Evolutionary conservation across 1,140 invertebrate genomes (phyloP).

Genomic region (Ganaspis sp.): DNA sequence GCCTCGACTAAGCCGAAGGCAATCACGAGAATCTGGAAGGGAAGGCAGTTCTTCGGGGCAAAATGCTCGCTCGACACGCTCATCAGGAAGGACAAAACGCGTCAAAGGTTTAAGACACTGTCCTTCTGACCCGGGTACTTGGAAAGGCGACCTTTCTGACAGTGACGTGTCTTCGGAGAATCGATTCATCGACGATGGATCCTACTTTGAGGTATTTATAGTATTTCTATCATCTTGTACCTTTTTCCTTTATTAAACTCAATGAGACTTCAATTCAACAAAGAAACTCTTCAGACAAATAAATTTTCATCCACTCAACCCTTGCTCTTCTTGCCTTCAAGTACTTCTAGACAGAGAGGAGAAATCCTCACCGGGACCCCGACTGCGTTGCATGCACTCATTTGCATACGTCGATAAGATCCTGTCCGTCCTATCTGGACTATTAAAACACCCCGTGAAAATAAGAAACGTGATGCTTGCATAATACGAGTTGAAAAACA

Average conservation of each 20-base stretch:
- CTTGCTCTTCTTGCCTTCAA: neutral
- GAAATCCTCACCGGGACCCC: neutral
- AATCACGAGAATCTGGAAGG: conserved; percentile 66
- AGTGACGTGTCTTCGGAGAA: conserved; percentile 72
- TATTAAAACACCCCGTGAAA: neutral
- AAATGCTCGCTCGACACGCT: conserved; percentile 52
- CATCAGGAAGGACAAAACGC: conserved; percentile 54
- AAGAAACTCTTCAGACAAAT: too few relatives aligned
- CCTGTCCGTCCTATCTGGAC: neutral
- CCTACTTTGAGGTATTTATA: conserved; percentile 75
- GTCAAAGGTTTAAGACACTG: conserved; percentile 38
- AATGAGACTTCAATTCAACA: neutral
- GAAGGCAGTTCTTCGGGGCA: conserved; percentile 57
- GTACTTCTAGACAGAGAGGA: neutral
- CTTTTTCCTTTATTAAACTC: neutral
- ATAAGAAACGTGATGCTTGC: neutral
- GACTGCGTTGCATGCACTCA: conserved; percentile 15
- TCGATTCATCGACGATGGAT: conserved; percentile 71
- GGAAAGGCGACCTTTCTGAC: conserved; percentile 65
- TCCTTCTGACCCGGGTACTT: conserved; percentile 50
- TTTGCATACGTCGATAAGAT: conserved; percentile 24
- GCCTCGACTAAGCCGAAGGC: conserved; percentile 76
- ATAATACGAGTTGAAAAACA: neutral
- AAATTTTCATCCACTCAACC: conserved; percentile 5
- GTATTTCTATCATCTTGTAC: conserved; percentile 12